Conservation (phyloP, 2,797 vertebrate genomes). For the Myioborus melanocephalus region DNA sequence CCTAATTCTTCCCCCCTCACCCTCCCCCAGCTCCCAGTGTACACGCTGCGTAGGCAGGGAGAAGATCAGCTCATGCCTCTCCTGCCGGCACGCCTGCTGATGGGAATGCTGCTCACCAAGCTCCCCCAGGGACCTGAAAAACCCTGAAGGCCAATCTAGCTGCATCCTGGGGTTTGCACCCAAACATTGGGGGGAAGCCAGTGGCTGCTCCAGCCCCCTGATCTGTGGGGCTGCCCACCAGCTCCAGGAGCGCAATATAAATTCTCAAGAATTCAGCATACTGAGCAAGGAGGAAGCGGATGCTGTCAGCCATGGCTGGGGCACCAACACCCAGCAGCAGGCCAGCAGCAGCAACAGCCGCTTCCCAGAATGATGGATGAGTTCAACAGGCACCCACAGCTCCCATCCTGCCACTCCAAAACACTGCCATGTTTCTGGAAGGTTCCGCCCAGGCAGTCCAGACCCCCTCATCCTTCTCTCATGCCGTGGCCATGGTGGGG, state of each 20-base stretch:
- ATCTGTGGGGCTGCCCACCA: accelerated
- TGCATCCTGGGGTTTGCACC: neutral
- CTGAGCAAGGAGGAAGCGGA: neutral
- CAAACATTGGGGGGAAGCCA: accelerated
- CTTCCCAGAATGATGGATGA: neutral
- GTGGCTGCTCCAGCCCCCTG: neutral
- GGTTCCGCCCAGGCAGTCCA: neutral
- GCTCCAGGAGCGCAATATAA: neutral
- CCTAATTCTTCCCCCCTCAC: neutral
- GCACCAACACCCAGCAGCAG: neutral
- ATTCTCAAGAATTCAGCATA: neutral
- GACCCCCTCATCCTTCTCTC: neutral
- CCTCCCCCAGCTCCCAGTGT: neutral
- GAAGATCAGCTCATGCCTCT: neutral
- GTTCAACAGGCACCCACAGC: neutral
- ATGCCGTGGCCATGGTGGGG: accelerated
- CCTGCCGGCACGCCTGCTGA: neutral
- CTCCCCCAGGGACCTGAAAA: neutral
- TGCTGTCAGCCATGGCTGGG: neutral
- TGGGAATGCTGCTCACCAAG: neutral
- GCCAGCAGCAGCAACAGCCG: accelerated
- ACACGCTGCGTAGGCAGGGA: neutral
- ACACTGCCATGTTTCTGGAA: neutral
- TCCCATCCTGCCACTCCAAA: neutral
- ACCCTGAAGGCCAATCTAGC: neutral